Base-by-base conservation (phyloP, 2,888 invertebrate species). In the Itoplectis maculator region DNA sequence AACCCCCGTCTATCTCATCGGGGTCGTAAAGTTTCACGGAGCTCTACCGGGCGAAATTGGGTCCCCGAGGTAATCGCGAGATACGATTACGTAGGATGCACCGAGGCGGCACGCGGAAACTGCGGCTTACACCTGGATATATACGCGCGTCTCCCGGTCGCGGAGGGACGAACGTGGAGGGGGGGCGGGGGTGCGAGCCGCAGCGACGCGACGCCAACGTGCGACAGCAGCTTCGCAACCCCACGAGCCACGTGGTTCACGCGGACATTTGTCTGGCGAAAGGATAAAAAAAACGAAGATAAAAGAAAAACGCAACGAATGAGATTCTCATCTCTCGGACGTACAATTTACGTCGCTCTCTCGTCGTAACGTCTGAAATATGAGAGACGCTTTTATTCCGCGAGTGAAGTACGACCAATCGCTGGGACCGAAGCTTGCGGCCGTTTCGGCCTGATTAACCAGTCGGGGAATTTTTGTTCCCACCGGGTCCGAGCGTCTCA, bases 51-150 rank as follows among this genome's bases (percentile, higher is more conserved):
- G 80, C 68, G 78, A 84, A 84, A 84, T 84, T 84, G 84, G 82
- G 84, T 84, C 84, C 84, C 84, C 80, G 80, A 84, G 84, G 84
- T 84, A 84, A 84, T 84, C 82, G 84, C 75, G 77, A 82, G 84
- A 82, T 84, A 84, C 84, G 84, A 84, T 84, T 84, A 82, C 82
- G 75, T 82, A 78, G 80, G 82, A 84, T 84, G 84, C 84, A 84
- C 65, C 84, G 70, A 78, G 75, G 80, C 82, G 74, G 75, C 68
- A 76, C 76, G 79, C 76, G 79, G 35, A 82, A 79, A 82, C 82
- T 79, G 82, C 82, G 79, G 82, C 82, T 82, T 79, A 82, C 82
- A 82, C 79, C 79, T 79, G 79, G 63, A 65, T 73, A 63, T 78
- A 78, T 29, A 29, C 29, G 29, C 29, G 29, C 18, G 68, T 73